Evolutionary conservation across 2,797 vertebrate species (phyloP).

Genomic region (Gephyroberyx darwinii): DNA sequence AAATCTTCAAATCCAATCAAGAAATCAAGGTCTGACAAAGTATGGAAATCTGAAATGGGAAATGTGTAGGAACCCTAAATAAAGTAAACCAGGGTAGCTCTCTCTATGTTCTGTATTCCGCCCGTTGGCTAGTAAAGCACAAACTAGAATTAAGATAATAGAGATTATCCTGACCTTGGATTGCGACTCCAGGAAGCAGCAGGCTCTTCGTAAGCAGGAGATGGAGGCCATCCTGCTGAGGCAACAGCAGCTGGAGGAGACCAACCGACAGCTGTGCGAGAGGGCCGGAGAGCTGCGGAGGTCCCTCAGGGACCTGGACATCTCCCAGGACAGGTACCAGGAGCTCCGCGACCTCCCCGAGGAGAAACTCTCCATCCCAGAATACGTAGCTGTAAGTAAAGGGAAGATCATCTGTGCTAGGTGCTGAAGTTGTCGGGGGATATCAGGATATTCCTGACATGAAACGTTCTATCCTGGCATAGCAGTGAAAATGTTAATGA

Average conservation of each 20-base stretch:
- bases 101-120: no score
- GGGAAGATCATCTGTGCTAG: background rate
- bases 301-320: conserved; percentile 89
- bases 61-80: no score
- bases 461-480: no score
- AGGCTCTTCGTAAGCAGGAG: conserved; percentile 92
- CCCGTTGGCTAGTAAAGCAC: background rate
- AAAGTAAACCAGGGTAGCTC: background rate
- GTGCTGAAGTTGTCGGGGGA: background rate
- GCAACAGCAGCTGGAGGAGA: conserved; percentile 95
- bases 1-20: no score
- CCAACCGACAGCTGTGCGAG: conserved; percentile 89
- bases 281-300: conserved; percentile 89
- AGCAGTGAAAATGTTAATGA: no score
- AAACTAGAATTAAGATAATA: background rate
- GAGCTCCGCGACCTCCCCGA: conserved; percentile 88
- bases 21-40: no score
- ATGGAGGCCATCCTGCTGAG: conserved; percentile 91
- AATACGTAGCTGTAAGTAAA: conserved; percentile 92
- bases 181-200: conserved; percentile 86
- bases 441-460: background rate
- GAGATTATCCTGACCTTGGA: background rate
- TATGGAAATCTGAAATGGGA: no score
- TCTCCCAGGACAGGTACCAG: conserved; percentile 87
- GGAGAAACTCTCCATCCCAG: conserved; percentile 91